Conservation (phyloP, 2,797 vertebrate genomes). For the Spinibarbus caldwelli region DNA sequence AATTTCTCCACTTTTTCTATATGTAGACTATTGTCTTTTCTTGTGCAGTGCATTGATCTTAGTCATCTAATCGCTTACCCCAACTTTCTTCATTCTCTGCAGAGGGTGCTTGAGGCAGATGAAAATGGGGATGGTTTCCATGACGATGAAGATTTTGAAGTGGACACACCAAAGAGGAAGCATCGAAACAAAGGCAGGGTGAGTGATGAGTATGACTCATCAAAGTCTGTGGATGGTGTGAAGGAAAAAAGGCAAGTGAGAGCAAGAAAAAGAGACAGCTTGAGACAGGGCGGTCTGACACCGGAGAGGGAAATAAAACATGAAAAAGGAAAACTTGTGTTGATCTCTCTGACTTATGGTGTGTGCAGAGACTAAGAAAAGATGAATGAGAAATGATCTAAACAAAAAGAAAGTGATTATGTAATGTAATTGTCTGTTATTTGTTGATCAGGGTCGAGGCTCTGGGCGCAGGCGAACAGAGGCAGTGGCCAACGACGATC, state of each 20-base stretch:
- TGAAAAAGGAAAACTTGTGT: background rate
- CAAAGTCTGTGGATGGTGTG: slow-evolving; percentile 23
- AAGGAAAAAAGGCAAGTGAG: slow-evolving; percentile 21
- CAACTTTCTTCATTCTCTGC: slow-evolving; percentile 33
- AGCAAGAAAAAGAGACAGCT: slow-evolving; percentile 18
- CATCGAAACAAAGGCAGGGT: slow-evolving; percentile 94
- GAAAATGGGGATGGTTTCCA: slow-evolving; percentile 93
- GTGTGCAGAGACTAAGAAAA: background rate
- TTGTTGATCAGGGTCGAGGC: slow-evolving; percentile 84
- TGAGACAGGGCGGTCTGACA: background rate
- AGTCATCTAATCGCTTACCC: background rate
- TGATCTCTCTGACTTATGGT: background rate
- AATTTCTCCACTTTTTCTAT: background rate
- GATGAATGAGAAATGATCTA: background rate
- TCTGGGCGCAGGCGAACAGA: slow-evolving; percentile 90
- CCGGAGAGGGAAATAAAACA: slow-evolving; percentile 4
- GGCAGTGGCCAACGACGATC: slow-evolving; percentile 86
- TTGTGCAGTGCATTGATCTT: background rate
- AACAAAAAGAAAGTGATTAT: background rate
- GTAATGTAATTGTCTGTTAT: background rate
- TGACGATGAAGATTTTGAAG: slow-evolving; percentile 93
- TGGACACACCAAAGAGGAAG: slow-evolving; percentile 95
- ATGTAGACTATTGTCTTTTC: slow-evolving; percentile 2
- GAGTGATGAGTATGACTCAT: slow-evolving; percentile 65
- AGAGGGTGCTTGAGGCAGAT: slow-evolving; percentile 96